A percentile compares a stretch with the other conserved stretches of the same genome.
Conservation (phyloP, 1,140 invertebrate species). For the Leptestheria dahalacensis region DNA sequence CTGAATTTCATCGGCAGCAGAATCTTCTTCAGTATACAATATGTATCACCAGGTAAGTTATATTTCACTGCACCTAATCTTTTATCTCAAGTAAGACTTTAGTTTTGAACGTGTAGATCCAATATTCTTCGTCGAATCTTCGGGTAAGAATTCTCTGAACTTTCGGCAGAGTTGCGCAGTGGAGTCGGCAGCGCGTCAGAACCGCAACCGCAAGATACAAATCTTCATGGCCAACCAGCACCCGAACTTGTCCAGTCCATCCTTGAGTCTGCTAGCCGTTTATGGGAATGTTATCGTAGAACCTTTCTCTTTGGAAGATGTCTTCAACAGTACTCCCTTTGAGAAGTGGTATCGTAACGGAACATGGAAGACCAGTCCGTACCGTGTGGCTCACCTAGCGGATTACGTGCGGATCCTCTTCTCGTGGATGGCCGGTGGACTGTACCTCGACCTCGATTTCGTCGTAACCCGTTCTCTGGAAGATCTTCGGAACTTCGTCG, state of each 20-base stretch:
- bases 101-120: too few species aligned
- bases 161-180: constrained; percentile 46
- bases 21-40: too few species aligned
- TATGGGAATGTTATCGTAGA: constrained; percentile 39
- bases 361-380: constrained; percentile 33
- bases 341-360: constrained; percentile 40
- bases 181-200: constrained; percentile 45
- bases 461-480: constrained; percentile 38
- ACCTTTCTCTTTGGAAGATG: constrained; percentile 37
- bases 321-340: constrained; percentile 44
- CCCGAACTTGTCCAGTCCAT: background rate
- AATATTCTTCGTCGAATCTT: constrained; percentile 44
- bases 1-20: too few species aligned
- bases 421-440: constrained; percentile 57
- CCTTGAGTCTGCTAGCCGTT: constrained; percentile 19
- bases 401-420: constrained; percentile 53
- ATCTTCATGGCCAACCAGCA: background rate
- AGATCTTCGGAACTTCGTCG: background rate
- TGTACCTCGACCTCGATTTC: constrained; percentile 61
- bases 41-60: too few species aligned
- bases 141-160: constrained; percentile 29
- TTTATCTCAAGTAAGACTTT: too few species aligned
- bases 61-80: too few species aligned
- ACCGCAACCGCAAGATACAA: constrained; percentile 36
- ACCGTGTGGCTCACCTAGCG: constrained; percentile 44